These are phyloP conservation scores for Caenorhabditis drosophilae DNA, from an alignment of 2,888 invertebrate species.

Conservation along the genomic window DNA sequence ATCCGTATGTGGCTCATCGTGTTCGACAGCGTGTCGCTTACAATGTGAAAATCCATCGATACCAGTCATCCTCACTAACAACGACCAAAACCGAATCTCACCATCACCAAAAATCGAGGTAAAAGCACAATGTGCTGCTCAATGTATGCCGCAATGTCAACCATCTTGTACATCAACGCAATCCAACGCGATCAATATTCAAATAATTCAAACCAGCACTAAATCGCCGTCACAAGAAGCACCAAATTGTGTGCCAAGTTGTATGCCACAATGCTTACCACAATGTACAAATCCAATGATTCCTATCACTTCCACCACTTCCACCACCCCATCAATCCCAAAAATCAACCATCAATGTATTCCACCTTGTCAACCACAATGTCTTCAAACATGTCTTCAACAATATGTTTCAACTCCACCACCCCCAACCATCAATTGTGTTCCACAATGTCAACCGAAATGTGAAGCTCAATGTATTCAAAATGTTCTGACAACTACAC, in stretches of 20 bases:
- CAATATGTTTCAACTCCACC: conserved; percentile 7
- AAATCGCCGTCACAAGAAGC: conserved; percentile 22
- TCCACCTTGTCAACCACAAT: conserved; percentile 38
- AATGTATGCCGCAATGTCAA: conserved; percentile 37
- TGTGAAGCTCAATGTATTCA: conserved; percentile 40
- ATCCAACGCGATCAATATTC: conserved; percentile 21
- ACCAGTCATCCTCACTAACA: too few species aligned
- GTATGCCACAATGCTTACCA: conserved; percentile 46
- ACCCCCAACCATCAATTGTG: conserved; percentile 16
- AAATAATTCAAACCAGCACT: too few species aligned
- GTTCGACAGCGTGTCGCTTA: conserved; percentile 41
- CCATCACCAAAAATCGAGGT: conserved; percentile 16
- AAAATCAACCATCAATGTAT: conserved; percentile 28
- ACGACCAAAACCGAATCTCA: conserved; percentile 5
- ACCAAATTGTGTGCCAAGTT: conserved; percentile 43
- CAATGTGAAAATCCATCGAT: conserved; percentile 19
- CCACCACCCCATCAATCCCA: conserved; percentile 7
- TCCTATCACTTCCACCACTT: conserved; percentile 7
- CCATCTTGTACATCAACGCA: conserved; percentile 29
- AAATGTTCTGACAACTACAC: conserved; percentile 15
- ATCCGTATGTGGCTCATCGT: conserved; percentile 34
- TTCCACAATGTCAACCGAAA: conserved; percentile 35
- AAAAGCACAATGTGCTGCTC: conserved; percentile 25
- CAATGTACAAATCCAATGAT: conserved; percentile 26
- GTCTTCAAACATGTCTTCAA: conserved; percentile 38